phyloP scores from a whole-genome alignment of 2,113 vertebrate genomes.

The Paracanthobrama guichenoti region DNA sequence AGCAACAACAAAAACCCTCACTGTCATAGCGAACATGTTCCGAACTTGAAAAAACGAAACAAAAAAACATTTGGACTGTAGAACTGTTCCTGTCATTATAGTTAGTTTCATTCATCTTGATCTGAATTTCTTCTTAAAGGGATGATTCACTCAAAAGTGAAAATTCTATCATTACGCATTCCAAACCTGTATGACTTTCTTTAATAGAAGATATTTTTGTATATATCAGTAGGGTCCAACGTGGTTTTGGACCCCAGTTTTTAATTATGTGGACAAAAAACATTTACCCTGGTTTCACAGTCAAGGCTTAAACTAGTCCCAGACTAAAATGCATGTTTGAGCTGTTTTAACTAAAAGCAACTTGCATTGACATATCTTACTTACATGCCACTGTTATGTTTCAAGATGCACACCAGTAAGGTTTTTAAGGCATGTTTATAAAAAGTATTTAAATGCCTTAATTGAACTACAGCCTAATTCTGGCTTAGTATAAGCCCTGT shows the following conservation, averaged over 20 bases:
- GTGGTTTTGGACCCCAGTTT: not conserved
- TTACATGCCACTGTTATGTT: no score
- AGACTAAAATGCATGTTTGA: no score
- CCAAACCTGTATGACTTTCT: not conserved
- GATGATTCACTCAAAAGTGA: not conserved
- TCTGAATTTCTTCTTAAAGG: not conserved
- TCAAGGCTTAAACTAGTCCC: no score
- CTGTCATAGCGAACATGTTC: not conserved
- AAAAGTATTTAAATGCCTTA: no score
- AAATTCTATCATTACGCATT: not conserved
- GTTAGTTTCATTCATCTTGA: not conserved
- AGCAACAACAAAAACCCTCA: not conserved
- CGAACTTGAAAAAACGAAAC: not conserved
- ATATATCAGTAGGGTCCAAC: not conserved
- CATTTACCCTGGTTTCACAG: not conserved
- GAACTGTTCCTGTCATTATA: not conserved
- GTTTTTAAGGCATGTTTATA: no score
- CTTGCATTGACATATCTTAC: no score
- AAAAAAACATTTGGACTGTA: not conserved
- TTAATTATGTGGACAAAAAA: not conserved
- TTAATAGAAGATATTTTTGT: not conserved
- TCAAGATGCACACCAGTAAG: no score
- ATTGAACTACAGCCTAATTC: no score
- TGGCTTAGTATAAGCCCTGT: no score
- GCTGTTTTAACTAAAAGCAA: no score